Evolutionary conservation across 2,797 vertebrate genomes (phyloP).

Genomic region (Macroramphosus scolopax): DNA sequence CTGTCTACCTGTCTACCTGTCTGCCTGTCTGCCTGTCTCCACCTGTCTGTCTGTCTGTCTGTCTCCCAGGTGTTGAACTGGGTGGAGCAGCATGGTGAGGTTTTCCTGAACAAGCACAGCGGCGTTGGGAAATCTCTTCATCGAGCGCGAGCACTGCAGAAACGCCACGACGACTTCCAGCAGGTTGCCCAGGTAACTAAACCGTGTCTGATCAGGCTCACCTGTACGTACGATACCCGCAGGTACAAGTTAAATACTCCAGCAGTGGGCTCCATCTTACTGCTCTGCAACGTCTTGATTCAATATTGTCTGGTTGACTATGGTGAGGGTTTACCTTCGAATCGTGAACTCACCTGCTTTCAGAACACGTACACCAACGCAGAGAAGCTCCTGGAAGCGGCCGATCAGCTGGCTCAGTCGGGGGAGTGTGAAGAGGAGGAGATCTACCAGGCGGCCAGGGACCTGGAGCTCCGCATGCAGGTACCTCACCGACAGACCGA

Average conservation of each 20-base stretch:
- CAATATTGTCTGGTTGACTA: too few relatives aligned
- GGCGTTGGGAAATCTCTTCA: slow-evolving; percentile 96
- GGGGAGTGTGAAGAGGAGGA: slow-evolving; percentile 95
- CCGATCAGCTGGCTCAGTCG: slow-evolving; percentile 91
- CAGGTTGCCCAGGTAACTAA: slow-evolving; percentile 91
- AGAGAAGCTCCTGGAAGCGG: slow-evolving; percentile 94
- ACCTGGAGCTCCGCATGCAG: slow-evolving; percentile 91
- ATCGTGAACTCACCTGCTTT: too few relatives aligned
- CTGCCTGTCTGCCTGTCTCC: too few relatives aligned
- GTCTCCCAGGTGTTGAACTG: slow-evolving; percentile 89
- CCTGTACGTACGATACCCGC: too few relatives aligned
- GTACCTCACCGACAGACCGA: slow-evolving; percentile 16
- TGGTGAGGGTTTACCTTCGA: too few relatives aligned
- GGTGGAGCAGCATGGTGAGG: slow-evolving; percentile 98
- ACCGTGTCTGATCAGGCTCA: too few relatives aligned
- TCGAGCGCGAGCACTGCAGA: slow-evolving; percentile 92
- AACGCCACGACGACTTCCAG: slow-evolving; percentile 96
- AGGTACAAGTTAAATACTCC: too few relatives aligned
- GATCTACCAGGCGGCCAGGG: slow-evolving; percentile 91
- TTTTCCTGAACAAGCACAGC: slow-evolving; percentile 96
- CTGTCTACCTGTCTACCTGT: too few relatives aligned
- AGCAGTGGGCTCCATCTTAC: too few relatives aligned
- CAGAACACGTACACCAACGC: slow-evolving; percentile 96
- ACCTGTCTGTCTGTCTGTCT: slow-evolving; percentile 4
- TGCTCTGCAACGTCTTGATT: too few relatives aligned